Evolutionary conservation across 1,140 invertebrate species (phyloP), one percentile per base, ranked within the genome.

Genomic region (Zaprionus inermis): DNA sequence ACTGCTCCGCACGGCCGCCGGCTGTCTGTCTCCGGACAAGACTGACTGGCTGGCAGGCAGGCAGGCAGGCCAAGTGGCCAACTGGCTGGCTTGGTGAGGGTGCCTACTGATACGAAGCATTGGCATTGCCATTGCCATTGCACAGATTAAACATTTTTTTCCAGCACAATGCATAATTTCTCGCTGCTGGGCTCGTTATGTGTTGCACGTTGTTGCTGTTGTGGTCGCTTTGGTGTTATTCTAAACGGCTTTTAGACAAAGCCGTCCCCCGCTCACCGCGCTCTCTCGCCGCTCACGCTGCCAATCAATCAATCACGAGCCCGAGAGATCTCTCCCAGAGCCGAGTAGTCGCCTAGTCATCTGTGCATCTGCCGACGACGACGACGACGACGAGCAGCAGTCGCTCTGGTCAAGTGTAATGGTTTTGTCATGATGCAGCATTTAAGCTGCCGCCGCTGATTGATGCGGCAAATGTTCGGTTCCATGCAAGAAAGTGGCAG

Each of bases 181-280:
- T 71, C 44, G 81, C 81, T 84, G 81, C 81, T 85, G 77, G 81
- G 69, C 69, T 61, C 57, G 70, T 60, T 63, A 65, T 67, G 52
- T 61, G 32, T 59, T 65, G 56, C 49, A 60, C n/a, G 28, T 24
- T 41, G 51, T 5, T 58, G 34, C 38, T 38, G 9, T 38, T 52
- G 28, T 28, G 41, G 38, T 11, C 30, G 36, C 51, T 61, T 58
- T 82, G 83, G 84, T 89, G 84, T 89, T 83, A 89, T 89, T 88
- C 84, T 88, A 89, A 88, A 88, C 84, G 80, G 84, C 84, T 89
- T 88, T 88, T 88, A 88, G 84, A 88, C 84, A 89, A 89, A 89
- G 73, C 84, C 78, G 0, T n/a, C 60, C 11, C 10, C 28, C 30
- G 4, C 9, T 32, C 11, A 32, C 30, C 28, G n/a, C n/a, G n/a